A percentile compares a stretch with the other conserved stretches of the same genome.
phyloP scores from a whole-genome alignment of 2,888 invertebrate species.

The Cephus sareptanus region DNA sequence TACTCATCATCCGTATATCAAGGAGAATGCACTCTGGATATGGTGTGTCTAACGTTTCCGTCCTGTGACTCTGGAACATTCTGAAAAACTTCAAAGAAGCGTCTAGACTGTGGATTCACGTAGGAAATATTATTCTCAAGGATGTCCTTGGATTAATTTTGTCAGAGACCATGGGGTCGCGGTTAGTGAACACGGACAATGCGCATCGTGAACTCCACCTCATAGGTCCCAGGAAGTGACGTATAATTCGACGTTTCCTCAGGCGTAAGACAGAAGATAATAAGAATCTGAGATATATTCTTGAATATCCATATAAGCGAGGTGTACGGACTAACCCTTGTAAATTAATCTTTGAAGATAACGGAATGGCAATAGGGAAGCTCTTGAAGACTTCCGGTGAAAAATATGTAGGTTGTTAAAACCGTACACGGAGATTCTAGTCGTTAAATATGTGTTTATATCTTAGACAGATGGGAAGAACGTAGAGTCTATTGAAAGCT shows the following conservation, averaged over 20 bases:
- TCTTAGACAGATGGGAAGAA: background rate
- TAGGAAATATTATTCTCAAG: background rate
- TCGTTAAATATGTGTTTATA: background rate
- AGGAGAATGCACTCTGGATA: background rate
- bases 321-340: background rate
- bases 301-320: background rate
- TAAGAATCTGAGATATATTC: background rate
- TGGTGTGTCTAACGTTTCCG: background rate
- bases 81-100: background rate
- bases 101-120: background rate
- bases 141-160: background rate
- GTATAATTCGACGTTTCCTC: background rate
- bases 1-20: background rate
- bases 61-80: background rate
- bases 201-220: constrained; percentile 46
- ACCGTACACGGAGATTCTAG: background rate
- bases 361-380: background rate
- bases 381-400: background rate
- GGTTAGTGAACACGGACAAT: constrained; percentile 56
- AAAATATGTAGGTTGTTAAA: background rate
- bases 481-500: background rate
- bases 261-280: background rate
- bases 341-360: background rate
- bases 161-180: constrained; percentile 50
- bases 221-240: constrained; percentile 18